Conservation (phyloP, 2,797 vertebrate species). For the Chrysocyon brachyurus region DNA sequence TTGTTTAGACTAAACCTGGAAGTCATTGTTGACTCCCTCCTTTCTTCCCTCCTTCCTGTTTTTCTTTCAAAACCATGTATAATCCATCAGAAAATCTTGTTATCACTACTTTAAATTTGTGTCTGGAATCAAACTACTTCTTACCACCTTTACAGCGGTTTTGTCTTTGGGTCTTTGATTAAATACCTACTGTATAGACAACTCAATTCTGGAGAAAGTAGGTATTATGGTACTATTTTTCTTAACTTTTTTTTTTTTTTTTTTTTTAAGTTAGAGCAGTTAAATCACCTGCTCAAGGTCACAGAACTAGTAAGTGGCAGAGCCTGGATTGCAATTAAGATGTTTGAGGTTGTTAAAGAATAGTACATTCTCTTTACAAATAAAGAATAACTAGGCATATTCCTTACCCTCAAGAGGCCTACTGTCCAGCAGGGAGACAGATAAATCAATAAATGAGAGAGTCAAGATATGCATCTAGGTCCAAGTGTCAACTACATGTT, state of each 20-base stretch:
- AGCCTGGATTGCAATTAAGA: background rate
- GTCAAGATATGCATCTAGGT: background rate
- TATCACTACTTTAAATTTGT: background rate
- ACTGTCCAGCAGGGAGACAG: background rate
- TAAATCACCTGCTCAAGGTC: conserved; percentile 23
- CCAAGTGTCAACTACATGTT: background rate
- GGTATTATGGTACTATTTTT: background rate
- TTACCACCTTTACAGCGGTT: background rate
- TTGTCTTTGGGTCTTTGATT: background rate
- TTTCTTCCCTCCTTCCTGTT: background rate
- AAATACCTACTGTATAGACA: background rate
- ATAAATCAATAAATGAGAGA: background rate
- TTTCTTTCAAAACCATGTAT: background rate
- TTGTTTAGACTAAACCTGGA: background rate
- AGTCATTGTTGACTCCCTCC: background rate
- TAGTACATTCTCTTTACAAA: background rate
- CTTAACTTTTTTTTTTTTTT: background rate
- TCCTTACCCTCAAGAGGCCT: background rate
- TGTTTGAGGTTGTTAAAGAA: conserved; percentile 1
- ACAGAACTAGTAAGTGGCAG: background rate
- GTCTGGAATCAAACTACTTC: background rate
- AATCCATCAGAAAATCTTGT: background rate
- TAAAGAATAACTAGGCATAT: background rate
- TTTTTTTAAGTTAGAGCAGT: background rate
- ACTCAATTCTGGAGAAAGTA: background rate